Evolutionary conservation across 1,140 invertebrate genomes (phyloP), one percentile per base, ranked within the genome.

Genomic region (Drosophila setifemur): DNA sequence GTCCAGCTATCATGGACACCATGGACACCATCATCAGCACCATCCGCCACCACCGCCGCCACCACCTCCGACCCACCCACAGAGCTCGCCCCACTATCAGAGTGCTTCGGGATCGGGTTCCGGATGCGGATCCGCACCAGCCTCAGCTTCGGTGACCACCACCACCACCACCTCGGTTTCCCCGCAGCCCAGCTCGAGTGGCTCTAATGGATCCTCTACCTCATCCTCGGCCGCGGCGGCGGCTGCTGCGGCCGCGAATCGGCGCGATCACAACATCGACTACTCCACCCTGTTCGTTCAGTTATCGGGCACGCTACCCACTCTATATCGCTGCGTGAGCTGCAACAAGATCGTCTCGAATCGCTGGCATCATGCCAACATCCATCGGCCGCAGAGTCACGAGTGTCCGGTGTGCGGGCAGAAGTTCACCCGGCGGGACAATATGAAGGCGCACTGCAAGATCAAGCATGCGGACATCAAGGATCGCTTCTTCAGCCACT

Each of bases 301-400:
- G 40, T 53, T 90, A 8, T 88, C 89, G 14, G 90, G 90, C 18
- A 90, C 89, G 1, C 58, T 90, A 58, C 90, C 90, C 16, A 90
- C 90, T 0, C 70, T 90, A 0, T 90, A 90, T 35, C 87, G 90
- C 5, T 90, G 90, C 28, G 88, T 90, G 19, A 90, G 89, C 67
- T 95, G 94, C 91, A 93, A 94, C 67, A 95, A 95, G 91, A 93
- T 92, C 68, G 94, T 95, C 42, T 94, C 92, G 76, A 94, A 95
- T 91, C 92, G 94, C 72, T 94, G 94, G 92, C 94, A 95, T 86
- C 94, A 95, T 78, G 91, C 93, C 88, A 93, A 94, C 83, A 94
- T 94, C 29, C 94, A 95, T 81, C 92, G 93, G 53, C 94, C 94
- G 8, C 93, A 94, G 88, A 93, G 93, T 64, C 94, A 94, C 87